These are phyloP conservation scores for Blastomussa wellsi DNA, from an alignment of 92 coral and sea anemone genomes.

Conservation along the genomic window DNA sequence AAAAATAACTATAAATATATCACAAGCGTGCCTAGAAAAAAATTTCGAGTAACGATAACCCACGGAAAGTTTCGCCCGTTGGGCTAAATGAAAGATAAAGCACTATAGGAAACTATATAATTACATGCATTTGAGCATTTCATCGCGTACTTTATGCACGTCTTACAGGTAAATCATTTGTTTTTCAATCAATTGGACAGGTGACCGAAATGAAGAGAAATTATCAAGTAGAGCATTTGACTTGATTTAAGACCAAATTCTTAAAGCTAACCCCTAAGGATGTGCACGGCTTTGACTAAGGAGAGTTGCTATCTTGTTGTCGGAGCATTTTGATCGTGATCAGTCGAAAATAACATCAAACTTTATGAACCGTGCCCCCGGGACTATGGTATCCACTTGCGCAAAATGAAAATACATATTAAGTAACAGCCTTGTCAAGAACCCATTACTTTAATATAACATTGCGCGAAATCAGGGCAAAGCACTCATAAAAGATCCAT, in stretches of 20 bases:
- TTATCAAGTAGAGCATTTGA: neutral
- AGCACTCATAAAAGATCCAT: neutral
- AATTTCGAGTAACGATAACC: neutral
- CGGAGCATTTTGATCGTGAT: neutral
- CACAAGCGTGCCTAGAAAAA: neutral
- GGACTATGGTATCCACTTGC: neutral
- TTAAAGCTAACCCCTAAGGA: neutral
- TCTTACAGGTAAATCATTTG: neutral
- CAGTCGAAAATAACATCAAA: neutral
- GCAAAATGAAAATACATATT: constrained; percentile 1
- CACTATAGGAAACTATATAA: neutral
- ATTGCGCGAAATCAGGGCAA: neutral
- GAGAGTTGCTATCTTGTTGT: neutral
- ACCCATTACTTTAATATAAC: neutral
- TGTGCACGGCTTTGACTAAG: neutral
- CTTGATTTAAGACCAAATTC: neutral
- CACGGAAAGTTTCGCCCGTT: neutral
- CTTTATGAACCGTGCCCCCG: neutral
- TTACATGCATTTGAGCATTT: neutral
- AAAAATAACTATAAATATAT: neutral
- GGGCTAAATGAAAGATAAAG: neutral
- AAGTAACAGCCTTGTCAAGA: neutral
- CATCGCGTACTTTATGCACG: neutral
- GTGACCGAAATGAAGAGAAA: neutral
- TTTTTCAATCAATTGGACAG: neutral